Evolutionary conservation across 2,888 invertebrate species (phyloP).

Genomic region (Cantharis flavilabris): DNA sequence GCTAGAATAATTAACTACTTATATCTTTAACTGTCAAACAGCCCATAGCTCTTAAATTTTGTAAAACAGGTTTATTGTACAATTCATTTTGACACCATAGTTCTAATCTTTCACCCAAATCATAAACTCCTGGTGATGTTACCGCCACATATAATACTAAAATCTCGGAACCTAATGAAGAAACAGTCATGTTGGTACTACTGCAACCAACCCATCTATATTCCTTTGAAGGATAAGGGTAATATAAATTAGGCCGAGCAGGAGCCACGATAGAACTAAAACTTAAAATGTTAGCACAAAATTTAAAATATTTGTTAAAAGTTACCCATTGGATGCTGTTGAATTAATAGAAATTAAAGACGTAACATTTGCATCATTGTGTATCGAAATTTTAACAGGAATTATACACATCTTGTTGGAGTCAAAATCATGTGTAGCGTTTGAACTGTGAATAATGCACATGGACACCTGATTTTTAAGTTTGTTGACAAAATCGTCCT

Average conservation of each 20-base stretch:
- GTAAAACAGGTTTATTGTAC: conserved; percentile 15
- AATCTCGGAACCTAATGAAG: conserved; percentile 47
- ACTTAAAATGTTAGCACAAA: conserved; percentile 7
- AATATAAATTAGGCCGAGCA: conserved; percentile 35
- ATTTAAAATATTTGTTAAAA: conserved; percentile 5
- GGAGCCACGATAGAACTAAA: conserved; percentile 22
- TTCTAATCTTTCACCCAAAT: conserved; percentile 67
- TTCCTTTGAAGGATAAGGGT: conserved; percentile 48
- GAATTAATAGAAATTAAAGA: conserved; percentile 67
- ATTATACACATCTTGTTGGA: conserved; percentile 66
- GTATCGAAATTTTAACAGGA: conserved; percentile 68
- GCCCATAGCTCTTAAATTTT: conserved; percentile 15
- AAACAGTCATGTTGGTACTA: conserved; percentile 44
- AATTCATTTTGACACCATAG: conserved; percentile 50
- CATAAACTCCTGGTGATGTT: conserved; percentile 69
- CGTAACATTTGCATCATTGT: conserved; percentile 65
- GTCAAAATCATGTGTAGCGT: conserved; percentile 67
- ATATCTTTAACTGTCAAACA: conserved; percentile 20
- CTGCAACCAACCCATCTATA: conserved; percentile 52
- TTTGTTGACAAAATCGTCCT: conserved; percentile 38
- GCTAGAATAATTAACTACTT: conserved; percentile 2
- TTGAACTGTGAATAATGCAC: conserved; percentile 58
- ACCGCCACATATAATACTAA: conserved; percentile 60
- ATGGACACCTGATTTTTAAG: conserved; percentile 15
- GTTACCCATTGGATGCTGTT: conserved; percentile 63